Conservation (phyloP, 2,888 invertebrate genomes). For the Automeris io region DNA sequence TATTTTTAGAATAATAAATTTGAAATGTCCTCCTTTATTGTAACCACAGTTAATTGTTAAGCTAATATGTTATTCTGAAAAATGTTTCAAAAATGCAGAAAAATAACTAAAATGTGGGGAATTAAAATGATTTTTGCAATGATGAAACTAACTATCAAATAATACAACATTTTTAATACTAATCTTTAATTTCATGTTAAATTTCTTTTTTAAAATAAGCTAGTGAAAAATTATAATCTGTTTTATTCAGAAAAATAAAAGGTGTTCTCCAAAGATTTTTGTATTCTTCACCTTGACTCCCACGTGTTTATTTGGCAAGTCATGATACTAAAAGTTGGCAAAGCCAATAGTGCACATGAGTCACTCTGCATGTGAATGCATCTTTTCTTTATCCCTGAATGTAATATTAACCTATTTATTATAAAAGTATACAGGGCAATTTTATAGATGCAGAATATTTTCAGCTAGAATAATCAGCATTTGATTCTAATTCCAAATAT, state of each 20-base stretch:
- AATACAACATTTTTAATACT: constrained; percentile 31
- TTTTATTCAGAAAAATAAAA: constrained; percentile 72
- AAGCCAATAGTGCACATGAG: constrained; percentile 16
- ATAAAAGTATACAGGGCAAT: too few species aligned
- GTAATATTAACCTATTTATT: too few species aligned
- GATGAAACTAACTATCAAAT: constrained; percentile 4
- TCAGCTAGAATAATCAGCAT: too few species aligned
- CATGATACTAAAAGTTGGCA: constrained; percentile 59
- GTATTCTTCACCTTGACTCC: constrained; percentile 45
- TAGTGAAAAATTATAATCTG: constrained; percentile 73
- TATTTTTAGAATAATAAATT: constrained; percentile 62
- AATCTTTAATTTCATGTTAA: constrained; percentile 50
- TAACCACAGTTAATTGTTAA: constrained; percentile 33
- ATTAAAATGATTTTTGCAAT: constrained; percentile 14
- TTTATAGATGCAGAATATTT: too few species aligned
- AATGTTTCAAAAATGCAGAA: constrained; percentile 28
- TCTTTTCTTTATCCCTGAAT: background rate
- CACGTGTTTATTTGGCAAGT: constrained; percentile 48
- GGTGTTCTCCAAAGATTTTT: constrained; percentile 58
- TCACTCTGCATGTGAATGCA: constrained; percentile 21
- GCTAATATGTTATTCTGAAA: constrained; percentile 35
- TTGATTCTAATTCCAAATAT: too few species aligned
- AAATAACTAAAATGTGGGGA: constrained; percentile 31
- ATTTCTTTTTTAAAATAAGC: constrained; percentile 61
- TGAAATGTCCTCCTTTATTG: constrained; percentile 48